A percentile compares a stretch with the other conserved stretches of the same genome.
Evolutionary conservation across 2,113 vertebrate genomes (phyloP).

Genomic region (Siphamia tubifer): DNA sequence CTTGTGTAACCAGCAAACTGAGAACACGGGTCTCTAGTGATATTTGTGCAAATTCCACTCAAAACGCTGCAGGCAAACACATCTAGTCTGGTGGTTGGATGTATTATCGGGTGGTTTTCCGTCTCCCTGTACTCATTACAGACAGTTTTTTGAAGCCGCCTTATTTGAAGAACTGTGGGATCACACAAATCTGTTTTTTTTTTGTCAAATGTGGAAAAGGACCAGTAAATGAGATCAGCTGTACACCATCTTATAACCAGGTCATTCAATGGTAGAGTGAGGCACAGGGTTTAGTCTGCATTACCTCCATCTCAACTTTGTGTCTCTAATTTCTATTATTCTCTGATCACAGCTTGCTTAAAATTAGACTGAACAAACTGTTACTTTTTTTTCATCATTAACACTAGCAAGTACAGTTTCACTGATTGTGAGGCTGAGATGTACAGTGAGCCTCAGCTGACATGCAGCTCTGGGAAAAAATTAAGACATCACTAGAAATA

Average conservation of each 20-base stretch:
- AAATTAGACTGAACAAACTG: background rate
- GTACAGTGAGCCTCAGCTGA: background rate
- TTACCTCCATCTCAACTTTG: background rate
- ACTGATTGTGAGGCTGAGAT: background rate
- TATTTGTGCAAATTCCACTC: conserved; percentile 67
- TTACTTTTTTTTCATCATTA: background rate
- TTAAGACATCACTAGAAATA: too few species aligned
- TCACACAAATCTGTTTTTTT: background rate
- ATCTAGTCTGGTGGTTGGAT: conserved; percentile 18
- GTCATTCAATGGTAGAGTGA: background rate
- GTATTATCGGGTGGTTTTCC: conserved; percentile 25
- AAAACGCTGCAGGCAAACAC: conserved; percentile 17
- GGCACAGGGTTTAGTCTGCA: background rate
- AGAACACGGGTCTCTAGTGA: conserved; percentile 35
- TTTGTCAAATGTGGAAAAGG: background rate
- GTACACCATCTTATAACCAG: background rate
- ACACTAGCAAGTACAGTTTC: background rate
- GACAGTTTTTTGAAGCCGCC: conserved; percentile 24
- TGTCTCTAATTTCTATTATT: too few species aligned
- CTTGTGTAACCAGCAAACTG: conserved; percentile 26
- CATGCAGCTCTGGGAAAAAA: too few species aligned
- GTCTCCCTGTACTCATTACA: conserved; percentile 18
- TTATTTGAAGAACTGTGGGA: conserved; percentile 29
- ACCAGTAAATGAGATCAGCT: background rate
- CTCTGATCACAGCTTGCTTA: background rate